phyloP scores from a whole-genome alignment of 2,113 vertebrate genomes.

The Mesoclemmys tuberculata region DNA sequence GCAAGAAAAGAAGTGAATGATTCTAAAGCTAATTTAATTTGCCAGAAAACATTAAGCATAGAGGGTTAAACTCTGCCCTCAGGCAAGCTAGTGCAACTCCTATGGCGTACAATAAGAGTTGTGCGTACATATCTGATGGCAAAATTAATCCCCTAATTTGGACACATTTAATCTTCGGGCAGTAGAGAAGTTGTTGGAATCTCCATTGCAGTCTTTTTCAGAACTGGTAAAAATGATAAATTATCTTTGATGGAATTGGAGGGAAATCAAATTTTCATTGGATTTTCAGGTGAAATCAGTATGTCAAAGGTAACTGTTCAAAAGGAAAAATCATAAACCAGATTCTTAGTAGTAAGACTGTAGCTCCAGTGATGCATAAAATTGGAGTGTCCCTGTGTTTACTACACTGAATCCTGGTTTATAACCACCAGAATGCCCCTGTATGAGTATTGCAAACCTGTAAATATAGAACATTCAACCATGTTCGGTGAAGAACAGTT shows the following conservation, averaged over 20 bases:
- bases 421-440: neutral
- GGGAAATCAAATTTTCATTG: neutral
- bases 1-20: slow-evolving; percentile 38
- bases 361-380: neutral
- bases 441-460: neutral
- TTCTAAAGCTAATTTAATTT: slow-evolving; percentile 37
- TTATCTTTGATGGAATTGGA: neutral
- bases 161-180: neutral
- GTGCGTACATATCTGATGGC: neutral
- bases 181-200: neutral
- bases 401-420: neutral
- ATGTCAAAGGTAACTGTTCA: neutral
- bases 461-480: neutral
- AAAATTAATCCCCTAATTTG: neutral
- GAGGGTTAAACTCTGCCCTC: neutral
- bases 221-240: neutral
- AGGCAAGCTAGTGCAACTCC: neutral
- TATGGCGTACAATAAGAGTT: neutral
- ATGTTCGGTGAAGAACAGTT: neutral
- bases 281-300: neutral
- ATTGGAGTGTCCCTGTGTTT: neutral
- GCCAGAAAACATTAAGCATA: slow-evolving; percentile 36
- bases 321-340: neutral
- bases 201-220: neutral
- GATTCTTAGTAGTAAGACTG: neutral